phyloP scores from a whole-genome alignment of 2,113 vertebrate species.

The Prinia subflava region DNA sequence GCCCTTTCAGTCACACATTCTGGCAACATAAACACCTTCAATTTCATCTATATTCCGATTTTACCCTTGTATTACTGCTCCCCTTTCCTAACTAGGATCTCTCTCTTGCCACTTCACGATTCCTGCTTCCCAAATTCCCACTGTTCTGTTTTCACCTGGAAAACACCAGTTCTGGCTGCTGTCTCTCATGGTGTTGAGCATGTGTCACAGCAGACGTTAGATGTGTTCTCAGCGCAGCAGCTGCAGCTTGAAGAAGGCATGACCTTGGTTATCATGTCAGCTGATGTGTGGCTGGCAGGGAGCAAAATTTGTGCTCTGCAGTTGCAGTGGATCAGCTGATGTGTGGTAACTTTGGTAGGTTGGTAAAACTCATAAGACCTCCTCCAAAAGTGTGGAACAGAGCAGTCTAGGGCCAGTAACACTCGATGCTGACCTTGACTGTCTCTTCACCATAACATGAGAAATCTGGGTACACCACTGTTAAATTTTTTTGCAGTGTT shows the following conservation, averaged over 20 bases:
- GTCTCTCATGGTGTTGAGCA: neutral
- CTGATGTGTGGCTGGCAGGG: neutral
- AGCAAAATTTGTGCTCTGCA: neutral
- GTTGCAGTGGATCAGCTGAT: slow-evolving; percentile 5
- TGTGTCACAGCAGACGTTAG: neutral
- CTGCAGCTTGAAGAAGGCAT: neutral
- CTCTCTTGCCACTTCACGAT: fast-evolving
- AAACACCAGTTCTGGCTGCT: neutral
- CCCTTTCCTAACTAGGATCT: neutral
- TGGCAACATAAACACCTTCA: neutral
- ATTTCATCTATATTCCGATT: neutral
- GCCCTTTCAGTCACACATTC: neutral
- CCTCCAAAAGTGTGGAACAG: neutral
- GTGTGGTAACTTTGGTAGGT: neutral
- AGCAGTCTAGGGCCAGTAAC: neutral
- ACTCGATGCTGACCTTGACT: neutral
- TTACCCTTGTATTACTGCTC: neutral
- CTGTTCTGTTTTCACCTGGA: neutral
- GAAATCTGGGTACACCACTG: neutral
- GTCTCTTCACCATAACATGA: neutral
- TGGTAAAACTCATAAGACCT: neutral
- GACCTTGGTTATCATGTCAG: neutral
- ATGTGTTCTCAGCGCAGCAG: neutral
- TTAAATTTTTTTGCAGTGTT: neutral
- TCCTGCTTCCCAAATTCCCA: neutral